phyloP scores from a whole-genome alignment of 2,888 invertebrate genomes.

The Habrosyne pyritoides region DNA sequence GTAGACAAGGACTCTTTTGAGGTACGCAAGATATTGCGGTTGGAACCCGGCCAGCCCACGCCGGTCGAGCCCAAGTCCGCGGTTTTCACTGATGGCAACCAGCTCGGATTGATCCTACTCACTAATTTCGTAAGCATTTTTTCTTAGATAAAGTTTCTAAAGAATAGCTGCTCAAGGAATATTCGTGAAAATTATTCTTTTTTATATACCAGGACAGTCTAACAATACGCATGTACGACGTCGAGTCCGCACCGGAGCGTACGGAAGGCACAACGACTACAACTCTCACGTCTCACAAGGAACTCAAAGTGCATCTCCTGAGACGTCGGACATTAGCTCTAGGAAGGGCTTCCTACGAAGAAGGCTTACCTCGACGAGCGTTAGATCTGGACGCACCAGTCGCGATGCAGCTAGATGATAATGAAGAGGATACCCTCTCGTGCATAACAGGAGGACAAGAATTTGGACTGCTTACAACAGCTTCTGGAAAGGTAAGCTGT shows the following conservation, averaged over 20 bases:
- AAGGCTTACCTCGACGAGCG: conserved; percentile 51
- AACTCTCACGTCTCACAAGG: conserved; percentile 54
- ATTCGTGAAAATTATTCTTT: neutral
- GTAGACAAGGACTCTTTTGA: conserved; percentile 71
- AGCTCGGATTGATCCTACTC: conserved; percentile 79
- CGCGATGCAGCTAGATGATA: conserved; percentile 83
- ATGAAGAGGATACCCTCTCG: conserved; percentile 90
- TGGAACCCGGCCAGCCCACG: conserved; percentile 60
- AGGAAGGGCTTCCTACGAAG: conserved; percentile 71
- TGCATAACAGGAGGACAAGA: conserved; percentile 94
- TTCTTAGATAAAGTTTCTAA: neutral
- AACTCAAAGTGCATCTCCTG: conserved; percentile 66
- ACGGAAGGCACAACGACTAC: conserved; percentile 43
- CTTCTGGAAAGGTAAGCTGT: conserved; percentile 89
- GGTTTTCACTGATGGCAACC: conserved; percentile 73
- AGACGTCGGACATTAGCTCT: conserved; percentile 65
- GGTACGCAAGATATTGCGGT: conserved; percentile 55
- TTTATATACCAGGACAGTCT: conserved; percentile 61
- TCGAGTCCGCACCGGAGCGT: conserved; percentile 47
- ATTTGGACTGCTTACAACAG: conserved; percentile 92
- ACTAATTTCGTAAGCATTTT: conserved; percentile 63
- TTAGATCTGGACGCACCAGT: conserved; percentile 76
- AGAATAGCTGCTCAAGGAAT: neutral
- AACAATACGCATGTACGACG: conserved; percentile 67
- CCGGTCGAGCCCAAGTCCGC: conserved; percentile 66